Conservation (phyloP, 2,113 vertebrate genomes). For the Naja naja region DNA sequence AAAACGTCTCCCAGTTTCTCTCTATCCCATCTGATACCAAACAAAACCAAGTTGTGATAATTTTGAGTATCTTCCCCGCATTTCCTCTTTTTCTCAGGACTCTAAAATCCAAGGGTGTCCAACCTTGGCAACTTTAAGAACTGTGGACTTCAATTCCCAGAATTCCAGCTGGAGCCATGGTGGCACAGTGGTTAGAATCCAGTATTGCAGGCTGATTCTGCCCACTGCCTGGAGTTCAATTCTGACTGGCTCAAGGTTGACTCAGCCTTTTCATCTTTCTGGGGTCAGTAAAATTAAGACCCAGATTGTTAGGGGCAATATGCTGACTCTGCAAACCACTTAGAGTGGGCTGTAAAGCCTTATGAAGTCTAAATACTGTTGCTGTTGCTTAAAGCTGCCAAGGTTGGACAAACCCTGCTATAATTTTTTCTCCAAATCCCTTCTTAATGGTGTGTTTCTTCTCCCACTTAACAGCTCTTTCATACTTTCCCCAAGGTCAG, state of each 20-base stretch:
- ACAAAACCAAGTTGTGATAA: neutral
- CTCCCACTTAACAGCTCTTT: neutral
- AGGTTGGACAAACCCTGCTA: neutral
- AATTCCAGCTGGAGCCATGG: neutral
- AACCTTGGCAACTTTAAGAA: neutral
- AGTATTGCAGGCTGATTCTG: neutral
- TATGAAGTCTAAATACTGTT: neutral
- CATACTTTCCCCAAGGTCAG: neutral
- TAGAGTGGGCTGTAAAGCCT: neutral
- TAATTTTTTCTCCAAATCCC: neutral
- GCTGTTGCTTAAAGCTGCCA: neutral
- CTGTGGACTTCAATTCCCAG: neutral
- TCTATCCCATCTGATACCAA: neutral
- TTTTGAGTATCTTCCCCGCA: neutral
- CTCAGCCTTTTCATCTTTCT: neutral
- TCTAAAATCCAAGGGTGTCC: neutral
- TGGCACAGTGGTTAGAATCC: neutral
- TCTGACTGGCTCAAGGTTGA: too few relatives aligned
- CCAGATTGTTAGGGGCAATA: neutral
- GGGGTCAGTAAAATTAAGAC: neutral
- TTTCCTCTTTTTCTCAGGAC: neutral
- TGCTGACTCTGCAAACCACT: neutral
- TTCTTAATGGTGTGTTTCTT: neutral
- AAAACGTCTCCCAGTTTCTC: neutral
- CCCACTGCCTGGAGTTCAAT: neutral